phyloP scores from a whole-genome alignment of 35 echinoderm and acorn worm genomes.

The Heliocidaris tuberculata region DNA sequence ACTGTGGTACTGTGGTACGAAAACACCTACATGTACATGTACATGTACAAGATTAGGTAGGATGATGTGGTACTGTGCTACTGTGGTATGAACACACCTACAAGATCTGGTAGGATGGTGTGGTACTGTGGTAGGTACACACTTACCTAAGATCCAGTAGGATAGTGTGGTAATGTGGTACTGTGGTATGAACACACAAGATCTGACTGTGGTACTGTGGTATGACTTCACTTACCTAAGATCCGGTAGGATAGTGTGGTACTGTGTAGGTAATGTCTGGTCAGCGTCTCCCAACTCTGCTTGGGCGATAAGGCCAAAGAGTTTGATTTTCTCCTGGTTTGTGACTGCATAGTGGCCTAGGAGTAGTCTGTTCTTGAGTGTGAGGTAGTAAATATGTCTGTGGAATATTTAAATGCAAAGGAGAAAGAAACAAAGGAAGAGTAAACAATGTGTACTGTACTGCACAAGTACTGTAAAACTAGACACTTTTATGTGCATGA shows the following conservation, averaged over 20 bases:
- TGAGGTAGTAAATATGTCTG: slow-evolving; percentile 93
- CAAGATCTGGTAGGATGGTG: too few species aligned
- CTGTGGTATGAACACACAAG: too few species aligned
- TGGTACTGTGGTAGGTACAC: too few species aligned
- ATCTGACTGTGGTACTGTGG: too few species aligned
- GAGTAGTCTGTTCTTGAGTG: slow-evolving; percentile 82
- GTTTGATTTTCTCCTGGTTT: slow-evolving; percentile 71
- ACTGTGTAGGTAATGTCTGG: slow-evolving; percentile 76
- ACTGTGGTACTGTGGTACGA: slow-evolving; percentile 63
- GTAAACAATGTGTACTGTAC: too few species aligned
- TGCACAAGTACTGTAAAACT: too few species aligned
- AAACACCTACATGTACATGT: too few species aligned
- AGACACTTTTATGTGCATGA: too few species aligned
- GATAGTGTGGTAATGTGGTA: neutral
- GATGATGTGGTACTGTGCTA: too few species aligned
- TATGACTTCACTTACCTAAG: slow-evolving; percentile 58
- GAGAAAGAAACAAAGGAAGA: too few species aligned
- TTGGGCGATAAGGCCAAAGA: slow-evolving; percentile 77
- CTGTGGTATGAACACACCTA: neutral
- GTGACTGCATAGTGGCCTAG: slow-evolving; percentile 76
- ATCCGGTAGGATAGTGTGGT: slow-evolving; percentile 83
- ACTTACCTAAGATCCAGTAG: neutral
- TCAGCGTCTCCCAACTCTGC: slow-evolving; percentile 86
- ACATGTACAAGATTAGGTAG: too few species aligned
- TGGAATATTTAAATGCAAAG: neutral